phyloP scores from a whole-genome alignment of 2,113 vertebrate species.

The Syngnathus typhle region DNA sequence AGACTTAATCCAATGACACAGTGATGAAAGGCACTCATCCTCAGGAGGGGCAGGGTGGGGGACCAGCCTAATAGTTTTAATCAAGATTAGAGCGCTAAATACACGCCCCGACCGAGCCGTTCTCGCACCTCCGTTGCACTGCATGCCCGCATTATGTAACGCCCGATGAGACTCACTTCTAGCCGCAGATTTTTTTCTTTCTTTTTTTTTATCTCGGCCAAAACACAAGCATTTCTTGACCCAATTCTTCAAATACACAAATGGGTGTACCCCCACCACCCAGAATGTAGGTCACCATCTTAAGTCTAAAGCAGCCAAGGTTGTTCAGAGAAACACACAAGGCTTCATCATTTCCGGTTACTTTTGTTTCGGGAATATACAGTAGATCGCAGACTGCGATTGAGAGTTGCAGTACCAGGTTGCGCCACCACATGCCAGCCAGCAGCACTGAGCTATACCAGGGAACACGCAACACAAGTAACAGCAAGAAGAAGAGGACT shows the following conservation, averaged over 20 bases:
- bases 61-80: background rate
- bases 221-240: slow-evolving; percentile 10
- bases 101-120: background rate
- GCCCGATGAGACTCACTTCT: slow-evolving; percentile 2
- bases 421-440: background rate
- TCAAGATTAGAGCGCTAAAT: background rate
- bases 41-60: background rate
- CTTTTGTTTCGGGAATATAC: background rate
- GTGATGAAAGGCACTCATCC: background rate
- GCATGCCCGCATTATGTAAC: slow-evolving; percentile 9
- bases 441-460: background rate
- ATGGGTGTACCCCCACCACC: background rate
- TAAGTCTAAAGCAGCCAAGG: background rate
- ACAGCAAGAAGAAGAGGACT: background rate
- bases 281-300: slow-evolving; percentile 7
- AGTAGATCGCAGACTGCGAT: background rate
- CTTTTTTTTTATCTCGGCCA: background rate
- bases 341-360: background rate
- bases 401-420: background rate
- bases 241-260: slow-evolving; percentile 12
- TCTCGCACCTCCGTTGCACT: background rate
- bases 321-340: background rate
- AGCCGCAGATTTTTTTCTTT: slow-evolving; percentile 3
- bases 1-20: background rate
- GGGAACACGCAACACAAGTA: background rate